These are phyloP conservation scores for Cygnus buccinator DNA, from an alignment of 2,113 vertebrate species.

Conservation along the genomic window DNA sequence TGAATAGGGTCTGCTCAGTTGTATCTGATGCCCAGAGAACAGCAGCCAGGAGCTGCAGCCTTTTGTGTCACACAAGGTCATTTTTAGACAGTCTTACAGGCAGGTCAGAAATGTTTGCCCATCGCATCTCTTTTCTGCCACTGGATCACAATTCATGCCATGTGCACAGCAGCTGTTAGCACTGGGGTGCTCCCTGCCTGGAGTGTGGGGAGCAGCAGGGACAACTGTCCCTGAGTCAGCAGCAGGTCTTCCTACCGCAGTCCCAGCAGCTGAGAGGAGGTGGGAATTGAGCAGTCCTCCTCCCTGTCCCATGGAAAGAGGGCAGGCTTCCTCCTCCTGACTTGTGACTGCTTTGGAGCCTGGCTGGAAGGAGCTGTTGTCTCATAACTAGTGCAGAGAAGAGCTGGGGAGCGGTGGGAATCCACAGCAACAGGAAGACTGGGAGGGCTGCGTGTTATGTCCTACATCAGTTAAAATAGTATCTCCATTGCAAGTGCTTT, in stretches of 20 bases:
- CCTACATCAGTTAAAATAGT: neutral
- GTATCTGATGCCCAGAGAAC: neutral
- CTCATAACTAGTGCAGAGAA: neutral
- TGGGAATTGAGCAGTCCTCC: fast-evolving
- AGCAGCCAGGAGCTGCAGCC: neutral
- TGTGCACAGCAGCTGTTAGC: neutral
- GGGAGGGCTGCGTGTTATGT: neutral
- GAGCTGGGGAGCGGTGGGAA: neutral
- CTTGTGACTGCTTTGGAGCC: neutral
- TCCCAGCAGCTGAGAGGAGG: fast-evolving
- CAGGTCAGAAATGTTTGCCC: neutral
- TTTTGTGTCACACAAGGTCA: neutral
- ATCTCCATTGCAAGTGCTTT: neutral
- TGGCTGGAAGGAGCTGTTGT: neutral
- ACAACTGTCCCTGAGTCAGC: neutral
- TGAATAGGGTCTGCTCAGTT: neutral
- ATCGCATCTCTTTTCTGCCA: neutral
- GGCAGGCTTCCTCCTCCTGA: neutral
- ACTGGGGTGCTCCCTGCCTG: fast-evolving
- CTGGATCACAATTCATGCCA: neutral
- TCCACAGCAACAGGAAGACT: neutral
- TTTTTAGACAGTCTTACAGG: neutral
- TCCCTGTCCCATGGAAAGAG: neutral
- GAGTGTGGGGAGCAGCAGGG: neutral
- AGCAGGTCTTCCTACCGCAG: neutral